phyloP scores from a whole-genome alignment of 2,797 vertebrate species.

The Cynopterus sphinx region DNA sequence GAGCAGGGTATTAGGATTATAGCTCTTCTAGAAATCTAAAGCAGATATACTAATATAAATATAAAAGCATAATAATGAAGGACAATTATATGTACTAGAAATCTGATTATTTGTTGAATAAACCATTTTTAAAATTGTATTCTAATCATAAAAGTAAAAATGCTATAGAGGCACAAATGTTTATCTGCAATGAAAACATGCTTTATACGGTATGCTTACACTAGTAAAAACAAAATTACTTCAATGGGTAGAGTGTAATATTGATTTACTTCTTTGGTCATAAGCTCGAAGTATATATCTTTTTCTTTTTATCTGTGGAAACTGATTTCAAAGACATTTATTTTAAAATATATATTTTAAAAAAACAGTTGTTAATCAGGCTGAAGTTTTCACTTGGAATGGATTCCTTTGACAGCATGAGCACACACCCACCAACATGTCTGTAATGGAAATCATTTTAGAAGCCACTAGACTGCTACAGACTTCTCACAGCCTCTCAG shows the following conservation, averaged over 20 bases:
- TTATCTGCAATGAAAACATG: not conserved
- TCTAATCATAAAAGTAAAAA: slow-evolving; percentile 40
- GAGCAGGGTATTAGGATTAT: not conserved
- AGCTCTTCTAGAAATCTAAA: not conserved
- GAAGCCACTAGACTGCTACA: not conserved
- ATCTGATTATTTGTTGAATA: not conserved
- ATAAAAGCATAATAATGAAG: not conserved
- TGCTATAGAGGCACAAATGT: not conserved
- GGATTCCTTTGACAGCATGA: slow-evolving; percentile 43
- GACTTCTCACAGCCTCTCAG: slow-evolving; percentile 44
- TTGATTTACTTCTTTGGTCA: not conserved
- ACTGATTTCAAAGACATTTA: slow-evolving; percentile 20
- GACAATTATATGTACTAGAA: not conserved
- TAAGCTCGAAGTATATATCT: not conserved
- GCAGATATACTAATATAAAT: not conserved
- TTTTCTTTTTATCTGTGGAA: not conserved
- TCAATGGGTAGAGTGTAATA: not conserved
- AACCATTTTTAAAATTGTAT: slow-evolving; percentile 4
- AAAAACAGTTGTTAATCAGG: not conserved
- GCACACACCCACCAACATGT: not conserved
- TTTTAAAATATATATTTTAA: not conserved
- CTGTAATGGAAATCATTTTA: slow-evolving; percentile 43
- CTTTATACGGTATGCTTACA: not conserved
- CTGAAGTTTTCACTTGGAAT: slow-evolving; percentile 45
- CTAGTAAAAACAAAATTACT: not conserved